Evolutionary conservation across 2,797 vertebrate genomes (phyloP), one percentile per base, ranked within the genome.

Genomic region (Helarctos malayanus): DNA sequence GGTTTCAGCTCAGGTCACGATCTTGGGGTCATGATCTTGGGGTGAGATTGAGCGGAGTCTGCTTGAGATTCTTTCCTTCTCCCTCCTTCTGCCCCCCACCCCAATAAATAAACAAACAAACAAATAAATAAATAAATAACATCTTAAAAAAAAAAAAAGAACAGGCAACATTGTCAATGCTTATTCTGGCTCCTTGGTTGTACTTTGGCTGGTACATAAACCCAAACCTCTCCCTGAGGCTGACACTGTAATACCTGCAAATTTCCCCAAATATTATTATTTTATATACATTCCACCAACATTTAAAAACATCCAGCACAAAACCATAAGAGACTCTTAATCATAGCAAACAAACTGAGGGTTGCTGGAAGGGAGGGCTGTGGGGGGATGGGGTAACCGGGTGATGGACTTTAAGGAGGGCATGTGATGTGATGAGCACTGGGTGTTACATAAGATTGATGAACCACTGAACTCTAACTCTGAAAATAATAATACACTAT

Each of bases 261-360:
- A 94, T 71, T 52, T 82, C 71, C 38, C 89, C 57, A 56, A 54
- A 75, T 52, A 79, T 83, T 82, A 57, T 59, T 92, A 80, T 61
- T 78, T 78, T 45, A 79, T n/a, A n/a, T 82, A 47, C 2, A 69
- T 41, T 85, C 15, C 27, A 56, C 18, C 38, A 86, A 45, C 45
- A 76, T 49, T 94, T 84, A 80, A 90, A 96, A 84, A 76, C 2
- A 79, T 49, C 94, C 25, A 91, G 61, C 8, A 54, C 59, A 63
- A 63, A 63, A n/a, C 61, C 29, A 0, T 63, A 63, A 63, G 61
- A 16, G 61, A 63, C 29, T 63, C 61, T 63, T 63, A n/a, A 63
- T 16, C 29, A 32, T 16, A 14, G 61, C 7, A 63, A 32, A 32
- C 61, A n/a, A 63, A 16, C 61, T n/a, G 29, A 63, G 29, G 29